Evolutionary conservation across 2,888 invertebrate species (phyloP), one percentile per base, ranked within the genome.

Genomic region (Plagodis pulveraria): DNA sequence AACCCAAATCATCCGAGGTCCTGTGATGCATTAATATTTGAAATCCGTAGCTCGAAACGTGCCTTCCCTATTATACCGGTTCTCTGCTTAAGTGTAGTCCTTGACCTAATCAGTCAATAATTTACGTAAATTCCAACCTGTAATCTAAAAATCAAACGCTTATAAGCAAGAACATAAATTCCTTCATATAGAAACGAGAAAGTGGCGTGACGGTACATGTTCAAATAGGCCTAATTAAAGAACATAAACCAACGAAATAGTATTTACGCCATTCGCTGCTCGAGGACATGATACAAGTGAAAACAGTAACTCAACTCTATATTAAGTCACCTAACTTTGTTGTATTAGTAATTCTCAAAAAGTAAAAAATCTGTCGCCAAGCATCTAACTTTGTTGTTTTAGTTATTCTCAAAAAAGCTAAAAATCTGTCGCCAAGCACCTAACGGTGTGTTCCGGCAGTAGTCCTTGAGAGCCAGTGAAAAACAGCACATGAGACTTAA

Each of bases 171-270:
- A 42, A 12, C 42, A 40, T 8, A 40, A 40, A 10, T 10, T 40
- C 40, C 40, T 11, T 22, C 6, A 32, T 9, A 52, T 43, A 38
- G 34, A 6, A 11, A 38, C 48, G 12, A 35, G 47, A 43, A 44
- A 48, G 40, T 43, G 9, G 12, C 46, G 36, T 22, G 51, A 35
- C 33, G 44, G n/a, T 9, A 10, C 36, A n/a, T 59, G 55, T 59
- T 47, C 50, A 55, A 59, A 59, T 43, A 48, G 42, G 12, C 10
- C 50, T 59, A 55, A 59, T 59, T 51, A 55, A 47, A 55, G 50
- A 32, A 58, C 54, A 43, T 34, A 47, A 44, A 51, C 50, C 32
- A 22, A 55, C 55, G 55, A 50, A 54, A 54, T 50, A 35, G 38
- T 55, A 48, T 50, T 50, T 47, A 41, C 55, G 55, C 11, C 50